These are phyloP conservation scores for Ceratosolen solmsi DNA, from an alignment of 1,140 invertebrate species.

Conservation along the genomic window DNA sequence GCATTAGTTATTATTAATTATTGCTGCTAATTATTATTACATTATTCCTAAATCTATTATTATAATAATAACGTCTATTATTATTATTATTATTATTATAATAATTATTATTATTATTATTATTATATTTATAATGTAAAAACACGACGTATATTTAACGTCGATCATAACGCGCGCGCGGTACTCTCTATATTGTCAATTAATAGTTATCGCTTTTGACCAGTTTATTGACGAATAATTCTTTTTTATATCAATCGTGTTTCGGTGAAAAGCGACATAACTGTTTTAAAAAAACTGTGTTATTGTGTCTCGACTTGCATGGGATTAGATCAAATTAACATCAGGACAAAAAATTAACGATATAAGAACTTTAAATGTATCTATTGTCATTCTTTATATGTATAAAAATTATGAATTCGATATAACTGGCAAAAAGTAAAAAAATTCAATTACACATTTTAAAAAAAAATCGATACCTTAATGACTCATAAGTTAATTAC, in stretches of 20 bases:
- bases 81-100: conserved; percentile 64
- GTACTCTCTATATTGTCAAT: conserved; percentile 59
- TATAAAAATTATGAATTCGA: background rate
- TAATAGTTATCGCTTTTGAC: conserved; percentile 68
- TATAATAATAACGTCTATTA: conserved; percentile 49
- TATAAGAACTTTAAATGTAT: background rate
- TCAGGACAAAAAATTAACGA: background rate
- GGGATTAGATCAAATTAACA: background rate
- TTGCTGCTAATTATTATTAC: conserved; percentile 64
- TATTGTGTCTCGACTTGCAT: conserved; percentile 40
- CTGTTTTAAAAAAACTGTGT: conserved; percentile 56
- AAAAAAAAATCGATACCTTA: conserved; percentile 29
- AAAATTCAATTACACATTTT: conserved; percentile 43
- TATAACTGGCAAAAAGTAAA: background rate
- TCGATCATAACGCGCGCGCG: conserved; percentile 36
- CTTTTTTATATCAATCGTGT: conserved; percentile 51
- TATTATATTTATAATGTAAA: conserved; percentile 60
- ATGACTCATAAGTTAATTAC: conserved; percentile 33
- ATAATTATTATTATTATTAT: conserved; percentile 65
- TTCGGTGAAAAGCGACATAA: conserved; percentile 58
- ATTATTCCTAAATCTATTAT: conserved; percentile 60
- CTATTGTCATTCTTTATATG: conserved; percentile 1
- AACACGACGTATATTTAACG: conserved; percentile 49
- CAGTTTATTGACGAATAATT: conserved; percentile 45
- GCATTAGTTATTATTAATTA: conserved; percentile 61